Base-by-base conservation (phyloP, 2,888 invertebrate species). In the Pecten maximus region DNA sequence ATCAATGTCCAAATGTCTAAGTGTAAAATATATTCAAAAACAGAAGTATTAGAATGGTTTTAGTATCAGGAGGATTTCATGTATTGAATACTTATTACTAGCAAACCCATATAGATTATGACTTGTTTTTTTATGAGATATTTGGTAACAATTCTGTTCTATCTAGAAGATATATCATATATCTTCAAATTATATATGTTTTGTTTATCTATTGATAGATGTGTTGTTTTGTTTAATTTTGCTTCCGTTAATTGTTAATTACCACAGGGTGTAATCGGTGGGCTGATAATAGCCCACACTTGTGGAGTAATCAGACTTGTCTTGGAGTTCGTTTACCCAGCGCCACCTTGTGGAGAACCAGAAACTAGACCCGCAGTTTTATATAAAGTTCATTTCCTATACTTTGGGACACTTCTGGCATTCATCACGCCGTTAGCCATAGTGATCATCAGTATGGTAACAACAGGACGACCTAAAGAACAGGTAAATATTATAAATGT, bases 221-320 rank as follows among this genome's bases (percentile, higher is more conserved):
- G n/a, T n/a, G n/a, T n/a, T n/a, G n/a, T n/a, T n/a, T n/a, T n/a
- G n/a, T n/a, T n/a, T n/a, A n/a, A n/a, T n/a, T n/a, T n/a, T n/a
- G n/a, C n/a, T n/a, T n/a, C n/a, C n/a, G n/a, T 44, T 44, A 12
- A 44, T 44, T 44, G 23, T 60, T 44, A 87, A 39, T 10, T 28
- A 44, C 89, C 90, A 3, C 91, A 95, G 96, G 97, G 96, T 23
- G 97, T 97, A 40, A 97, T 97, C 92, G 96, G 96, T 95, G 96
- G 96, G 10, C 93, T 97, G 60, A 94, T 97, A 91, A 90, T 93
- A 12, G 97, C 97, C 6, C 95, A 97, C 87, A 60, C 95, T 10
- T 92, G 96, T 48, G 97, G 97, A 28, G 90, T 96, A 0, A 92
- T 94, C 40, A 94, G 97, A 54, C 96, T 97, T 95, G 91, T 95